phyloP scores from a whole-genome alignment of 2,113 vertebrate genomes.

The Neodontobutis hainanensis region DNA sequence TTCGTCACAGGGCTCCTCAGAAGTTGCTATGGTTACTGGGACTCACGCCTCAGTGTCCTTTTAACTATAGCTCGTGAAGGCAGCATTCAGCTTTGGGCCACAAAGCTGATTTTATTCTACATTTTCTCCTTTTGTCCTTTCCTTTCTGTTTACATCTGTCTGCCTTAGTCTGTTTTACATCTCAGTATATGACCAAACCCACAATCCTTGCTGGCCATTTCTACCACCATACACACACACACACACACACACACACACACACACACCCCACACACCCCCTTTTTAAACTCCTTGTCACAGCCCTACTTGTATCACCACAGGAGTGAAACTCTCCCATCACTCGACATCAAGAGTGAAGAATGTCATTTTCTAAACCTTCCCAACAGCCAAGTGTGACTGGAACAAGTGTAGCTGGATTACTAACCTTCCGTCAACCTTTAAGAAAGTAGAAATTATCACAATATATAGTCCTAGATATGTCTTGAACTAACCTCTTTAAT shows the following conservation, averaged over 20 bases:
- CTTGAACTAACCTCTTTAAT: conserved; percentile 4
- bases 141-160: conserved; percentile 44
- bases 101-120: conserved; percentile 60
- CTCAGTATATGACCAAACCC: conserved; percentile 9
- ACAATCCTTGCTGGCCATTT: conserved; percentile 15
- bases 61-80: conserved; percentile 81
- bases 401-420: conserved; percentile 22
- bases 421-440: conserved; percentile 24
- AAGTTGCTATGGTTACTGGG: conserved; percentile 78
- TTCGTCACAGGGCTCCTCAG: conserved; percentile 75
- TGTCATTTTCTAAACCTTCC: conserved; percentile 39
- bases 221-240: no score
- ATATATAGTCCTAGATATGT: conserved; percentile 7
- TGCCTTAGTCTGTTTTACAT: conserved; percentile 18
- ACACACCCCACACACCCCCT: no score
- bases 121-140: conserved; percentile 12
- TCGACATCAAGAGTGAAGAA: conserved; percentile 37
- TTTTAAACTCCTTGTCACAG: conserved; percentile 18
- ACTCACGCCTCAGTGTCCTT: conserved; percentile 80
- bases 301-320: conserved; percentile 32
- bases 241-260: no score
- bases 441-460: conserved; percentile 28
- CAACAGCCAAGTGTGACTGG: conserved; percentile 1
- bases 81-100: conserved; percentile 76
- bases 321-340: conserved; percentile 25